phyloP scores from a whole-genome alignment of 2,113 vertebrate genomes.

The Pedionomus torquatus region DNA sequence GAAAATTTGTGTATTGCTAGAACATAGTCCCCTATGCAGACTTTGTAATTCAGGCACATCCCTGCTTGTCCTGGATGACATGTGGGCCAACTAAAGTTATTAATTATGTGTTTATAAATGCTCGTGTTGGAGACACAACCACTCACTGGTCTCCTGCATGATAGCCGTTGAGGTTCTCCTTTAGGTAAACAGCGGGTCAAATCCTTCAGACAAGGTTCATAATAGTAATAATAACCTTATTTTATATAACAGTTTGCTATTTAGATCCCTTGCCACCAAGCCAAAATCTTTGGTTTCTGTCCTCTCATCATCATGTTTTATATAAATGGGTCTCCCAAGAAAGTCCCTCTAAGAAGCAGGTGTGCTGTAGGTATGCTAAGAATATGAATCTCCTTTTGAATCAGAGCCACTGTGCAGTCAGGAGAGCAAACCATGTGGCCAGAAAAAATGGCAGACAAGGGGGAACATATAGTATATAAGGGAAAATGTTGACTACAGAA shows the following conservation, averaged over 20 bases:
- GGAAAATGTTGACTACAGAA: not conserved
- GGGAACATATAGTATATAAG: not conserved
- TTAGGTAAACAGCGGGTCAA: not conserved
- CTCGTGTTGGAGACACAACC: not conserved
- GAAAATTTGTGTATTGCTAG: not conserved
- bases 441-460: not conserved
- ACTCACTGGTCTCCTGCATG: not conserved
- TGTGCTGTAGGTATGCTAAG: not conserved
- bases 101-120: not conserved
- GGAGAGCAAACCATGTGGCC: not conserved
- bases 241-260: not conserved
- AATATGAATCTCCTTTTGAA: not conserved
- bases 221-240: not conserved
- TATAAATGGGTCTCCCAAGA: not conserved
- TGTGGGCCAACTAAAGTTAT: not conserved
- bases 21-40: not conserved
- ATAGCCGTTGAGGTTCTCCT: not conserved
- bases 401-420: not conserved
- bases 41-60: not conserved
- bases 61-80: not conserved
- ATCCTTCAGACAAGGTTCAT: not conserved
- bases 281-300: not conserved
- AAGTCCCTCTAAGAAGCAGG: not conserved
- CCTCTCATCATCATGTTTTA: not conserved
- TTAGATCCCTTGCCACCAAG: not conserved